Percentiles rank a stretch among this genome's conserved stretches.
Conservation (phyloP, 2,113 vertebrate genomes). For the Chloropsis hardwickii region DNA sequence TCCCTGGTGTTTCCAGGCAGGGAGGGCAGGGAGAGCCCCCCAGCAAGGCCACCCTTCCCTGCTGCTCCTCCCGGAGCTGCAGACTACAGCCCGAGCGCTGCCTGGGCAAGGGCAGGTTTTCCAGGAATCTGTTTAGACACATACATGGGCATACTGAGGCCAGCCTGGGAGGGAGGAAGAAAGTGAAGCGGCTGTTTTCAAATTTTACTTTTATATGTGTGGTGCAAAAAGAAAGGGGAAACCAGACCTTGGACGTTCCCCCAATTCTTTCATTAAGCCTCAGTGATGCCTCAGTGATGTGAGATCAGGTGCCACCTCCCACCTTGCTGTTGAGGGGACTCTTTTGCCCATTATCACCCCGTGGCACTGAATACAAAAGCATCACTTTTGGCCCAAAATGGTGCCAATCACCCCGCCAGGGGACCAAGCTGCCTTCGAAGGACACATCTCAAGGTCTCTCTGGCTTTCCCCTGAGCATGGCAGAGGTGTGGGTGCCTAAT, state of each 20-base stretch:
- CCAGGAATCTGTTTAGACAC: slow-evolving; percentile 28
- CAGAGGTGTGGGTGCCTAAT: background rate
- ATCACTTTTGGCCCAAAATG: background rate
- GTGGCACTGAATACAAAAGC: background rate
- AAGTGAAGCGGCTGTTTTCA: background rate
- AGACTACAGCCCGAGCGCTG: background rate
- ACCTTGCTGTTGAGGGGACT: background rate
- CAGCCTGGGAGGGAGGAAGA: background rate
- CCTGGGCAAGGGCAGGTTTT: background rate
- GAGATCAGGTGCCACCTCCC: background rate
- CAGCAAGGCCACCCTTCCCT: background rate
- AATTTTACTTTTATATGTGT: background rate
- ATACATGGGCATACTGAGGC: background rate
- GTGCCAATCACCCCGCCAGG: accelerated
- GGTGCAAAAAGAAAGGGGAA: background rate
- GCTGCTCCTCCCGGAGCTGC: background rate
- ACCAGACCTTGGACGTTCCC: background rate
- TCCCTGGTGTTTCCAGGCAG: background rate
- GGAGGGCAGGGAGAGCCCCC: background rate
- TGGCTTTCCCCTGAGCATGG: background rate
- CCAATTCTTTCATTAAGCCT: background rate
- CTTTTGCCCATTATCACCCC: accelerated
- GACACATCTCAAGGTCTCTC: background rate
- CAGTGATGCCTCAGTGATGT: background rate
- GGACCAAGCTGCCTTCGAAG: background rate